A percentile compares a stretch with the other conserved stretches of the same genome.
phyloP scores from a whole-genome alignment of 2,888 invertebrate species.

The Acleris laterana region DNA sequence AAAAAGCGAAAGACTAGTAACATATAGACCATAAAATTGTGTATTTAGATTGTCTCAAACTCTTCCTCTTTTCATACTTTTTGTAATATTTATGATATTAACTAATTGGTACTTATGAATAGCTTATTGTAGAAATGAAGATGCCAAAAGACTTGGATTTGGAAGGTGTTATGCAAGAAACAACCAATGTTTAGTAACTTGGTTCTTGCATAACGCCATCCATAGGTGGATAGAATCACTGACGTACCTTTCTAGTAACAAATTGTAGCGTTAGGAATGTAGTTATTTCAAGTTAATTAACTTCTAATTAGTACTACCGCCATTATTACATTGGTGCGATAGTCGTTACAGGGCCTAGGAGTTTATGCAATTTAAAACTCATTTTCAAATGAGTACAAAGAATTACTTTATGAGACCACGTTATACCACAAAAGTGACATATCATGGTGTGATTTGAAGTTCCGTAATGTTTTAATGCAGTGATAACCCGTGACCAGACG shows the following conservation, averaged over 20 bases:
- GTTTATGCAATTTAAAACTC: no score
- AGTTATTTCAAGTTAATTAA: conserved; percentile 5
- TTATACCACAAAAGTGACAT: no score
- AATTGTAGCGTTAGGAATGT: conserved; percentile 19
- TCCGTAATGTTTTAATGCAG: no score
- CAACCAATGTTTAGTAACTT: not conserved
- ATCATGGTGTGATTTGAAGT: no score
- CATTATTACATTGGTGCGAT: not conserved
- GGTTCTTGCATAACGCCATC: conserved; percentile 25
- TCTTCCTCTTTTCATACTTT: conserved; percentile 13
- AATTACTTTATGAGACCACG: no score
- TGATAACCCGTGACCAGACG: no score
- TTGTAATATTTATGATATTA: conserved; percentile 2
- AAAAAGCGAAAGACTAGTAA: conserved; percentile 28
- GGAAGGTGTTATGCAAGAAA: conserved; percentile 27
- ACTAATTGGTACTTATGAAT: conserved; percentile 31
- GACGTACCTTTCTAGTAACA: conserved; percentile 33
- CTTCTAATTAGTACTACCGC: conserved; percentile 3
- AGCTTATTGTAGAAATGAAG: conserved; percentile 28
- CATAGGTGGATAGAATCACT: conserved; percentile 25
- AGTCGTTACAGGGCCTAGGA: not conserved
- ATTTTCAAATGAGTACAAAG: no score
- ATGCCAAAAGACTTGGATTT: conserved; percentile 33
- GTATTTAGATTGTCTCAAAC: conserved; percentile 4
- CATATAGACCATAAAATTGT: conserved; percentile 4